These are phyloP conservation scores for Rhodinocichla rosea DNA, from an alignment of 2,113 vertebrate genomes.

Conservation along the genomic window DNA sequence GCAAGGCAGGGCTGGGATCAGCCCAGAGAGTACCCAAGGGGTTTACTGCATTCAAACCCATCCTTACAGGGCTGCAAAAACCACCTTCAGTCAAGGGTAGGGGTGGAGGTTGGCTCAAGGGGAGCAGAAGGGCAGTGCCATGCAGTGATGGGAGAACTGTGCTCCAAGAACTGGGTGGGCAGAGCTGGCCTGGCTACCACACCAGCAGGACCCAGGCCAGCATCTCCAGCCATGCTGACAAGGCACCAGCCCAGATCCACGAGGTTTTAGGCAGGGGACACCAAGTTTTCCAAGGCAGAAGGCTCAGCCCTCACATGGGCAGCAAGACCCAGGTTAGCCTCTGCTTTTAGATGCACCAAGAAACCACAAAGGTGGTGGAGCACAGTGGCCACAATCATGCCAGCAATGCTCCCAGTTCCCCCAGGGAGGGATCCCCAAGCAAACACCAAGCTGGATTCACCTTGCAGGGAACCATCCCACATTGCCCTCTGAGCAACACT, in stretches of 20 bases:
- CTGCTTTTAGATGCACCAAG: background rate
- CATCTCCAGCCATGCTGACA: rapidly evolving
- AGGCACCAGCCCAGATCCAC: background rate
- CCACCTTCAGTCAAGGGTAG: background rate
- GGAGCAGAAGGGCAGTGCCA: background rate
- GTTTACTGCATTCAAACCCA: background rate
- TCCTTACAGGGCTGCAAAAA: background rate
- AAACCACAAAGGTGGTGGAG: rapidly evolving
- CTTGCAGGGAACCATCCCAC: background rate
- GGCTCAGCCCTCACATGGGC: background rate
- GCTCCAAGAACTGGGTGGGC: background rate
- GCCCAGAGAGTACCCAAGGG: background rate
- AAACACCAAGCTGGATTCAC: background rate
- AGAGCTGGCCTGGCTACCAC: background rate
- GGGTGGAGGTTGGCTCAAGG: background rate
- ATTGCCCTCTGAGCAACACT: background rate
- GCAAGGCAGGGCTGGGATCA: background rate
- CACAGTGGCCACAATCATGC: rapidly evolving
- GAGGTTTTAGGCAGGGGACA: background rate
- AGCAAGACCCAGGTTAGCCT: background rate
- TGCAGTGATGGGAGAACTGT: background rate
- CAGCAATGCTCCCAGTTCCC: background rate
- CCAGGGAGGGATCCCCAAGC: rapidly evolving
- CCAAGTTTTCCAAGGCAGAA: background rate
- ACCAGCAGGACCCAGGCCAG: background rate